phyloP scores from a whole-genome alignment of 2,113 vertebrate genomes.

The Carlito syrichta region DNA sequence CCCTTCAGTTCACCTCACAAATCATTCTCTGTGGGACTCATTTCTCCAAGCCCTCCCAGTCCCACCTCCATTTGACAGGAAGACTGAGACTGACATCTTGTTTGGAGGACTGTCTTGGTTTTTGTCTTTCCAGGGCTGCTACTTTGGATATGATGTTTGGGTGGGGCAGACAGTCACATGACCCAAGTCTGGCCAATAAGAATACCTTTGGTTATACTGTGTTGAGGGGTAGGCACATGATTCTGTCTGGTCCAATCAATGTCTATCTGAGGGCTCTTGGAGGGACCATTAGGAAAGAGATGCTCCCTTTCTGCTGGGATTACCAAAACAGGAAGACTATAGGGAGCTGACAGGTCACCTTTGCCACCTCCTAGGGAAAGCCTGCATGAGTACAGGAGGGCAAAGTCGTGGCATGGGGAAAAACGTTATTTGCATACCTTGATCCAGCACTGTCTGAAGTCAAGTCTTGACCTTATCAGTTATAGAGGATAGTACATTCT shows the following conservation, averaged over 20 bases:
- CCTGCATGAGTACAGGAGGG: background rate
- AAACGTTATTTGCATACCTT: background rate
- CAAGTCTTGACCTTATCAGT: background rate
- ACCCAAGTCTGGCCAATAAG: background rate
- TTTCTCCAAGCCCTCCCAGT: background rate
- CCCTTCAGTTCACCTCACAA: background rate
- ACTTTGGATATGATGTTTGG: background rate
- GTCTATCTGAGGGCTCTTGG: background rate
- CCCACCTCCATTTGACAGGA: background rate
- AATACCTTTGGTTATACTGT: background rate
- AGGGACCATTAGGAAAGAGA: background rate
- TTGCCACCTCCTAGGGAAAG: background rate
- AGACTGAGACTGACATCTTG: background rate
- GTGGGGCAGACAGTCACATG: background rate
- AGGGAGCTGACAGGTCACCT: background rate
- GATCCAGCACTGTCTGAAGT: slow-evolving; percentile 40
- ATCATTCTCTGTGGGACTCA: background rate
- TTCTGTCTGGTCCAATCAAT: background rate
- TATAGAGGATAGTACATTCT: background rate
- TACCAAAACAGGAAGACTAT: background rate
- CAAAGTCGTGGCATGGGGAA: background rate
- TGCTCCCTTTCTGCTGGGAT: background rate
- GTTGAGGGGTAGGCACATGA: background rate
- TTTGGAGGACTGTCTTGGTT: background rate
- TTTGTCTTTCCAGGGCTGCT: background rate